phyloP scores from a whole-genome alignment of 2,113 vertebrate genomes.

The Pomatostomus ruficeps region DNA sequence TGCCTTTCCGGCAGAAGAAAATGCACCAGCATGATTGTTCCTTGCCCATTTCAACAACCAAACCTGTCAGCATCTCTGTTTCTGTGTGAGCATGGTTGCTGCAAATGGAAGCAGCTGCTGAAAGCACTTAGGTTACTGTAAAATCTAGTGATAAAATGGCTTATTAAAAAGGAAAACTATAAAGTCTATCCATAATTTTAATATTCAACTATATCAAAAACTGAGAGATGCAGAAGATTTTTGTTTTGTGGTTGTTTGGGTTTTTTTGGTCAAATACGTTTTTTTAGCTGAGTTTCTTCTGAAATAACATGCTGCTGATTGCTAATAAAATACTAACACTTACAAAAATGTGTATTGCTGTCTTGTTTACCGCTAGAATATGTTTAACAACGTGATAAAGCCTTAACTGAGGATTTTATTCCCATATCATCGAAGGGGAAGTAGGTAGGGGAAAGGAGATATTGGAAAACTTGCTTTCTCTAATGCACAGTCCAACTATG shows the following conservation, averaged over 20 bases:
- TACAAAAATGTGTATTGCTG: not conserved
- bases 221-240: not conserved
- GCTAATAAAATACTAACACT: not conserved
- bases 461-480: not conserved
- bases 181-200: not conserved
- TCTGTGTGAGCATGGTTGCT: not conserved
- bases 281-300: not conserved
- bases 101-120: not conserved
- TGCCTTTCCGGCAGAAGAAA: not conserved
- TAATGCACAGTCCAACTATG: not conserved
- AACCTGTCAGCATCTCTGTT: not conserved
- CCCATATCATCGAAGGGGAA: rapidly evolving
- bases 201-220: not conserved
- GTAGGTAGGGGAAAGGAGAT: not conserved
- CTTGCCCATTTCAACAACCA: not conserved
- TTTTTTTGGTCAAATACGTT: not conserved
- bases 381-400: not conserved
- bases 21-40: not conserved
- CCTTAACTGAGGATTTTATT: not conserved
- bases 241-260: not conserved
- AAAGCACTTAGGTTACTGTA: not conserved
- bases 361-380: not conserved
- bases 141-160: not conserved
- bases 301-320: not conserved
- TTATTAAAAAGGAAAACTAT: not conserved